These are phyloP conservation scores for Notamacropus eugenii DNA, from an alignment of 2,797 vertebrate species.

Conservation along the genomic window DNA sequence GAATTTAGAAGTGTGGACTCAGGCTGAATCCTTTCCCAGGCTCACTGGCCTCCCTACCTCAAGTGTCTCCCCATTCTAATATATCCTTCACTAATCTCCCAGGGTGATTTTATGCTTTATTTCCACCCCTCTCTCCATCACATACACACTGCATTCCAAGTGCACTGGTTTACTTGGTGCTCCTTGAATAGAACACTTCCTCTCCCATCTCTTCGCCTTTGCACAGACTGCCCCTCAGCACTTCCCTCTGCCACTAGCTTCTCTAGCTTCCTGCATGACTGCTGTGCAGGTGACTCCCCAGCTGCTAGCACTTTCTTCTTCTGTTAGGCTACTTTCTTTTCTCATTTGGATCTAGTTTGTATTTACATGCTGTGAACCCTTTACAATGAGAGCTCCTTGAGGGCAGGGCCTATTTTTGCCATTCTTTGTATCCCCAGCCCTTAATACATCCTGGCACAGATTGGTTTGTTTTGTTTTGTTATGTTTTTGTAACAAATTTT, in stretches of 20 bases:
- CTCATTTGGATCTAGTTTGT: background rate
- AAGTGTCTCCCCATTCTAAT: background rate
- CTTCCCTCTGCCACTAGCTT: background rate
- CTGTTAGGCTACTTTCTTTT: background rate
- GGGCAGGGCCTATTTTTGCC: background rate
- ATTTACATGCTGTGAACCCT: background rate
- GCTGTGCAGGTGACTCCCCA: background rate
- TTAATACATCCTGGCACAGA: background rate
- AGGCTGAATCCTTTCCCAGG: background rate
- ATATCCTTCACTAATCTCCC: too few relatives aligned
- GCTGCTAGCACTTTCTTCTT: background rate
- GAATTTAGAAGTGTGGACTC: background rate
- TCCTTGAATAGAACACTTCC: background rate
- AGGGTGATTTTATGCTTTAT: too few relatives aligned
- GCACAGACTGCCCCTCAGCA: background rate
- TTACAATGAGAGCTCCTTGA: background rate
- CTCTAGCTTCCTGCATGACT: background rate
- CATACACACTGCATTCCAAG: background rate
- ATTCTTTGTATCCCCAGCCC: background rate
- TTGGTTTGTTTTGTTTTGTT: background rate
- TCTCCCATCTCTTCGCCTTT: background rate
- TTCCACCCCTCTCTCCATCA: too few relatives aligned
- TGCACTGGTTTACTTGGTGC: background rate
- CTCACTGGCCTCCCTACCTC: too few relatives aligned
- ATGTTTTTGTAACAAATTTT: constrained; percentile 84